Conservation (phyloP, 2,888 invertebrate genomes). For the Andrena chrysosceles region DNA sequence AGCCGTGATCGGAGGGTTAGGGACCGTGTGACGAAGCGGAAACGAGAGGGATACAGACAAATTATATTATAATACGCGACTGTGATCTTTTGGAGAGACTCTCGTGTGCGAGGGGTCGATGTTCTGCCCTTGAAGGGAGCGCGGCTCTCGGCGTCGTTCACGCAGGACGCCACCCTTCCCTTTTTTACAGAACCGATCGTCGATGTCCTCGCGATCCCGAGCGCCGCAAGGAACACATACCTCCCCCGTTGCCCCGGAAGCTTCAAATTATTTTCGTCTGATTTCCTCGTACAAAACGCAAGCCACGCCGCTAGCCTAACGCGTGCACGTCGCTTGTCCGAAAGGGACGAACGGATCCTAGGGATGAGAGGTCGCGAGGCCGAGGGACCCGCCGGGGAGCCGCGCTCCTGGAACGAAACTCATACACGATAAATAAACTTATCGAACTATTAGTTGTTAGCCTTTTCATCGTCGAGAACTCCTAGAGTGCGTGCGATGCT, state of each 20-base stretch:
- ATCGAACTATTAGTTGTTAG: slow-evolving; percentile 74
- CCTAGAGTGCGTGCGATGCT: slow-evolving; percentile 76
- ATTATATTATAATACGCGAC: slow-evolving; percentile 72
- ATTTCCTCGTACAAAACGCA: slow-evolving; percentile 16
- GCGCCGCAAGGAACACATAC: slow-evolving; percentile 19
- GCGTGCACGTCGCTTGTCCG: slow-evolving; percentile 4
- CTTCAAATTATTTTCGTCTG: slow-evolving; percentile 15
- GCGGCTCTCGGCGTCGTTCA: slow-evolving; percentile 40
- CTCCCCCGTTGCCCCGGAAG: slow-evolving; percentile 6
- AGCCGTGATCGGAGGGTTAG: slow-evolving; percentile 50
- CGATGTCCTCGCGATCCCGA: slow-evolving; percentile 22
- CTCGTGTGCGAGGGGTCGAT: slow-evolving; percentile 71
- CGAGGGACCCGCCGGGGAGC: slow-evolving; percentile 34
- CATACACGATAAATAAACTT: slow-evolving; percentile 69
- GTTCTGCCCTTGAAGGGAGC: slow-evolving; percentile 63
- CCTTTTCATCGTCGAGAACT: slow-evolving; percentile 74
- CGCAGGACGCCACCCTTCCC: not conserved
- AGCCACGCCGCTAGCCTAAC: slow-evolving; percentile 47
- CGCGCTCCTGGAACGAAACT: slow-evolving; percentile 59
- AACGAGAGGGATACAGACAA: slow-evolving; percentile 52
- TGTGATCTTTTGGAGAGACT: slow-evolving; percentile 72
- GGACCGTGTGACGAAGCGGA: slow-evolving; percentile 48
- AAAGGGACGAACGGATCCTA: not conserved
- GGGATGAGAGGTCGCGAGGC: not conserved
- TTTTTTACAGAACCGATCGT: not conserved